Conservation (phyloP, 2,888 invertebrate species). For the Euplexia lucipara region DNA sequence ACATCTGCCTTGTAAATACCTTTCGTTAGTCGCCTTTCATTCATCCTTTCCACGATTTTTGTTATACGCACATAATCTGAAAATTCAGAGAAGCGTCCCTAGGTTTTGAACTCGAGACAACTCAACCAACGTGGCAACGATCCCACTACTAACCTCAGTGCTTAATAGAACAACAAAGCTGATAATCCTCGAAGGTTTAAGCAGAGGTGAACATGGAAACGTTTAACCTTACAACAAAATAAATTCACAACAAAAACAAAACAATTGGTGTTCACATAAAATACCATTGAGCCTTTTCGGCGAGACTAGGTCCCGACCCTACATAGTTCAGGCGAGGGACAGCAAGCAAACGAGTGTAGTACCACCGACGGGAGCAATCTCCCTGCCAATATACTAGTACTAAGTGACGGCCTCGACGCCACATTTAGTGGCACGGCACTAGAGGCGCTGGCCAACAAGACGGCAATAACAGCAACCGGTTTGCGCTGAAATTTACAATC, state of each 20-base stretch:
- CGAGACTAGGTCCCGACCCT: not conserved
- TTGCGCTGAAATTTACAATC: conserved; percentile 78
- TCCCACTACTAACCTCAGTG: no score
- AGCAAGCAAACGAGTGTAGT: conserved; percentile 8
- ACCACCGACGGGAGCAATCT: conserved; percentile 12
- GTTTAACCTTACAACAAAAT: not conserved
- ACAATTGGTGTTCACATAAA: not conserved
- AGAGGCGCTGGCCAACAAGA: conserved; percentile 56
- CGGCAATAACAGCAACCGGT: conserved; percentile 69
- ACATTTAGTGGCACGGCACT: conserved; percentile 44
- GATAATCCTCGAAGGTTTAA: no score
- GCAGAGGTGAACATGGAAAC: no score
- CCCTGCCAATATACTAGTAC: conserved; percentile 38
- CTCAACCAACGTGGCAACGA: no score
- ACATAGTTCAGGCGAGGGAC: conserved; percentile 9
- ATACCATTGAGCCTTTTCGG: not conserved
- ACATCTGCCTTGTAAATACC: no score
- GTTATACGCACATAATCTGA: no score
- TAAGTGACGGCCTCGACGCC: conserved; percentile 42
- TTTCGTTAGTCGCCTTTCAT: no score
- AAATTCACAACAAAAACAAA: conserved; percentile 20
- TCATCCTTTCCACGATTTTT: no score
- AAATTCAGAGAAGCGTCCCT: no score
- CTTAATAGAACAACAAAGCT: no score
- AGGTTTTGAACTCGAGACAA: no score